Evolutionary conservation across 2,888 invertebrate genomes (phyloP).

Genomic region (Papilio protenor): DNA sequence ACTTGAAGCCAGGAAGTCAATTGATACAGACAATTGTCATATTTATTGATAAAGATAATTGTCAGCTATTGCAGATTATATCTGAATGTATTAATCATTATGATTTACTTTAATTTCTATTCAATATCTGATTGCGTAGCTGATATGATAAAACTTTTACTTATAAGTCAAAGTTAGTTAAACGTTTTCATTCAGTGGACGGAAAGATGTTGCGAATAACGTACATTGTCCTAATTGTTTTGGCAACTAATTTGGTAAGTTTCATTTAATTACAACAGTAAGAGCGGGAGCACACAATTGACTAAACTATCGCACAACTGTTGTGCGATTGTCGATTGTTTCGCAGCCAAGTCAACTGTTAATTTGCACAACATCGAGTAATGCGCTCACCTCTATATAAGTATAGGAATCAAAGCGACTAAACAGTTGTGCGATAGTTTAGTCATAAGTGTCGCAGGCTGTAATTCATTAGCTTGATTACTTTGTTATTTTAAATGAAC

Average conservation of each 20-base stretch:
- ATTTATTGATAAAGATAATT: conserved; percentile 9
- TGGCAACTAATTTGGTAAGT: conserved; percentile 1
- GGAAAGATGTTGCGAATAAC: background rate
- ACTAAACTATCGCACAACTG: too few relatives aligned
- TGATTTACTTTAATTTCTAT: background rate
- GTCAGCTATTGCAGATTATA: background rate
- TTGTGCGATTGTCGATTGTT: too few relatives aligned
- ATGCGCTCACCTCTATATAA: too few relatives aligned
- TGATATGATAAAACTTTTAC: conserved; percentile 21
- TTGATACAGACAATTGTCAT: background rate
- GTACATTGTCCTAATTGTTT: background rate
- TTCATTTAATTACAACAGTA: background rate
- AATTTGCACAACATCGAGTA: too few relatives aligned
- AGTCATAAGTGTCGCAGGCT: too few relatives aligned
- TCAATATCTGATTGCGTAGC: background rate
- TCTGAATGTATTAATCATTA: conserved; percentile 5
- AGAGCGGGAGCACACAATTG: too few relatives aligned
- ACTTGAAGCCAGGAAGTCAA: background rate
- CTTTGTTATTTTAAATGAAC: too few relatives aligned
- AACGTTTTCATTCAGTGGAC: background rate
- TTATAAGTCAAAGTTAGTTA: conserved; percentile 6
- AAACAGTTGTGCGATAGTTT: too few relatives aligned
- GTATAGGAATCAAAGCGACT: too few relatives aligned
- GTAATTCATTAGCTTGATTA: too few relatives aligned
- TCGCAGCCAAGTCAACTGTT: too few relatives aligned